Percentiles rank a stretch among this genome's conserved stretches.
Conservation (phyloP, 1,140 invertebrate species). For the Tetranychus cinnabarinus region DNA sequence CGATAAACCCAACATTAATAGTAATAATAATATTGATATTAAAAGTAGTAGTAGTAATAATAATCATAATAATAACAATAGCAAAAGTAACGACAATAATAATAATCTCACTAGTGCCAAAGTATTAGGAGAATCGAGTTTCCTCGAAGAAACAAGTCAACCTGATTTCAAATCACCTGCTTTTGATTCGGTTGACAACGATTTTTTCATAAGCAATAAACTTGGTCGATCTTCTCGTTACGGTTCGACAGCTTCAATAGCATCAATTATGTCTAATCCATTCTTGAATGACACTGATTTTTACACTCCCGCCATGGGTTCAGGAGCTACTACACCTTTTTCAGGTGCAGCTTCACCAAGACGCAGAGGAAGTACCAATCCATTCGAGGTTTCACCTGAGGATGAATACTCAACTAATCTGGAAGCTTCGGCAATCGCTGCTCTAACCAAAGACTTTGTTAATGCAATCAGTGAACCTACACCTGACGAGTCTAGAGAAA, state of each 20-base stretch:
- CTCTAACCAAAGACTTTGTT: slow-evolving; percentile 8
- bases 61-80: too few relatives aligned
- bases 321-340: slow-evolving; percentile 3
- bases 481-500: background rate
- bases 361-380: slow-evolving; percentile 7
- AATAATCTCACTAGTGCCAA: too few relatives aligned
- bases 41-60: too few relatives aligned
- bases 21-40: too few relatives aligned
- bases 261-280: slow-evolving; percentile 12
- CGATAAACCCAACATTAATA: too few relatives aligned
- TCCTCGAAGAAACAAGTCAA: too few relatives aligned
- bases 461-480: slow-evolving; percentile 3
- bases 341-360: slow-evolving; percentile 6
- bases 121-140: too few relatives aligned
- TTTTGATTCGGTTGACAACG: too few relatives aligned
- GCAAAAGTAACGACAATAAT: too few relatives aligned
- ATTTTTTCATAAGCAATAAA: background rate
- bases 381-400: slow-evolving; percentile 7
- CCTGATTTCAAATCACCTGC: too few relatives aligned
- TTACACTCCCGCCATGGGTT: slow-evolving; percentile 2
- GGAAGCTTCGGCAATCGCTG: slow-evolving; percentile 6
- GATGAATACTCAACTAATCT: background rate
- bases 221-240: background rate
- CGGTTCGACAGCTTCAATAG: background rate
- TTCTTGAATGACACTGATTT: slow-evolving; percentile 9